These are phyloP conservation scores for Brachionus manjavacas DNA, from an alignment of 1,140 invertebrate species.

Conservation along the genomic window DNA sequence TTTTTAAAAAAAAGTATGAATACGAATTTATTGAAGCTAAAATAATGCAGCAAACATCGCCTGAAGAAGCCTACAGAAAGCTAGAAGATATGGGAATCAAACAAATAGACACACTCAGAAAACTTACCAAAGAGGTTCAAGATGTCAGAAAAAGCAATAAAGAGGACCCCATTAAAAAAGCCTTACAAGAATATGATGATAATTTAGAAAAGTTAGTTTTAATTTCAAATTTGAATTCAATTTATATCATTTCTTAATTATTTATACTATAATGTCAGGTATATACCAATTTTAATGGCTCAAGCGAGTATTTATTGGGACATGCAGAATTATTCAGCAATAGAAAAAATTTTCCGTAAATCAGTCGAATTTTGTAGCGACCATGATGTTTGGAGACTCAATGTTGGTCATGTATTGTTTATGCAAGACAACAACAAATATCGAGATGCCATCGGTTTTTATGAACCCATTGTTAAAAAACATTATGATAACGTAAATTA, in stretches of 20 bases:
- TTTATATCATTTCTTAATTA: constrained; percentile 52
- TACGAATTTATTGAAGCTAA: constrained; percentile 75
- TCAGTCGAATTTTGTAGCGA: constrained; percentile 97
- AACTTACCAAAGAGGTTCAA: constrained; percentile 80
- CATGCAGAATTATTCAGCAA: constrained; percentile 85
- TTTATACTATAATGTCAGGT: constrained; percentile 58
- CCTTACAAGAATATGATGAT: constrained; percentile 86
- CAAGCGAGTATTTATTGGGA: constrained; percentile 99
- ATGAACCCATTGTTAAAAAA: constrained; percentile 95
- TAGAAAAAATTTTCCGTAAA: constrained; percentile 69
- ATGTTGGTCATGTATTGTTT: constrained; percentile 95
- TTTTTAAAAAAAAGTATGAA: constrained; percentile 62
- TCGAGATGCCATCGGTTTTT: constrained; percentile 94
- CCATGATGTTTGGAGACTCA: constrained; percentile 91
- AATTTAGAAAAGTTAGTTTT: constrained; percentile 71
- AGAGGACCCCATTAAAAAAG: constrained; percentile 79
- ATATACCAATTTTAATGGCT: constrained; percentile 91
- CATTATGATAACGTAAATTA: constrained; percentile 76
- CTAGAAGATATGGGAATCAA: constrained; percentile 88
- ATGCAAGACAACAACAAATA: constrained; percentile 99
- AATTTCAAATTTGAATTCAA: neutral
- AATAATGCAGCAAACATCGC: constrained; percentile 92
- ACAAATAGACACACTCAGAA: constrained; percentile 80
- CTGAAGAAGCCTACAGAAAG: constrained; percentile 92
- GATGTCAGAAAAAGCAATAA: constrained; percentile 80